Evolutionary conservation across 1,140 invertebrate species (phyloP), one percentile per base, ranked within the genome.

Genomic region (Lethocerus indicus): DNA sequence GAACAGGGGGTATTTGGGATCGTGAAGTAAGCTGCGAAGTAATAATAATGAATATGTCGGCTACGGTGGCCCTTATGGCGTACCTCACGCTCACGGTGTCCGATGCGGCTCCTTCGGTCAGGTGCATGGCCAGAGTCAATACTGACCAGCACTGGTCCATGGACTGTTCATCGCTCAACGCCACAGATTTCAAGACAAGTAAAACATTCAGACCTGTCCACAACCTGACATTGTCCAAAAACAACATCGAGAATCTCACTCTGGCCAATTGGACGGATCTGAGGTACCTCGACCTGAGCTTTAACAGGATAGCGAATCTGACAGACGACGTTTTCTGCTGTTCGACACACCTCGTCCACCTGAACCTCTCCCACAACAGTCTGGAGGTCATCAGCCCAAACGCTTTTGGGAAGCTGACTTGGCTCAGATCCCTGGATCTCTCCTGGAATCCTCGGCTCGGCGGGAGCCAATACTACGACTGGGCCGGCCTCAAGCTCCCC

Each of bases 311-410:
- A 13, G 25, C 9, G n/a, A 23, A 39, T 7, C 24, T 48, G 25
- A 48, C n/a, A 36, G 20, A 12, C 13, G 18, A 39, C 25, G 28
- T 37, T 23, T 48, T 48, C 20, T 13, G 5, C 7, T 1, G 3
- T 26, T 9, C 40, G 23, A 48, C 18, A 6, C 24, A 50, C 26
- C 37, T 50, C 16, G 45, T 44, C 18, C 23, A 25, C 12, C 27
- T 50, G 16, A 50, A 50, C 37, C 24, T 50, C 14, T 50, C 49
- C 12, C 27, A 50, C 24, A 50, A 50, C 18, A 28, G 37, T 28
- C 16, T 50, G 1, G 25, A 13, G 23, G 40, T 18, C 2, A 48
- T 48, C n/a, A 21, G 21, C 26, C n/a, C 21, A 23, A 37, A 48
- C 27, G 26, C 21, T 32, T 43, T 25, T 9, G 26, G 26, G 18